These are phyloP conservation scores for Chaetops frenatus DNA, from an alignment of 2,113 vertebrate genomes.

Conservation along the genomic window DNA sequence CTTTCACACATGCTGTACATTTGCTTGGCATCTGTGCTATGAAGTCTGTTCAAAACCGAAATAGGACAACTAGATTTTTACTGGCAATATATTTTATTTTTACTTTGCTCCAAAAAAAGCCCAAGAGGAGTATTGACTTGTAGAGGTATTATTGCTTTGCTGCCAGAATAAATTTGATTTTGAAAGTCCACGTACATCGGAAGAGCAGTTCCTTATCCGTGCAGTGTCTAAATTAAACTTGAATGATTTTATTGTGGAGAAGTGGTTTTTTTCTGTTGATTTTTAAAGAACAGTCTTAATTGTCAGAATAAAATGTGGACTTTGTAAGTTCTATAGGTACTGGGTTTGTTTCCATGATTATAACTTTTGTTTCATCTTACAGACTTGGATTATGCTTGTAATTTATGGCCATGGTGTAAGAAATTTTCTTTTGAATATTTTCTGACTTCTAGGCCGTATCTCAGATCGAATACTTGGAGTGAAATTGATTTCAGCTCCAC, in stretches of 20 bases:
- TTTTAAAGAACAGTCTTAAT: not conserved
- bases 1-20: constrained; percentile 10
- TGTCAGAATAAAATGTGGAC: not conserved
- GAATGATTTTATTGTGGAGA: not conserved
- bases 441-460: not conserved
- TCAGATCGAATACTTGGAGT: not conserved
- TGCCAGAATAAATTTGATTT: not conserved
- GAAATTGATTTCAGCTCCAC: not conserved
- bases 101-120: not conserved
- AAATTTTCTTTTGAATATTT: not conserved
- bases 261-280: not conserved
- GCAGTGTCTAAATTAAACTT: not conserved
- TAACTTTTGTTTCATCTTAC: not conserved
- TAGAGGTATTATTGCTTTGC: not conserved
- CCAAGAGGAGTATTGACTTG: not conserved
- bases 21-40: not conserved
- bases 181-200: not conserved
- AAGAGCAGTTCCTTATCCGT: not conserved
- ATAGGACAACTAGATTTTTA: constrained; percentile 19
- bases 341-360: not conserved
- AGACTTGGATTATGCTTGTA: not conserved
- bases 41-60: constrained; percentile 9
- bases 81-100: constrained; percentile 25
- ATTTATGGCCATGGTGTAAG: not conserved
- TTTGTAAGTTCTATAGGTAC: not conserved